Evolutionary conservation across 2,888 invertebrate species (phyloP).

Genomic region (Calameuta pallipes): DNA sequence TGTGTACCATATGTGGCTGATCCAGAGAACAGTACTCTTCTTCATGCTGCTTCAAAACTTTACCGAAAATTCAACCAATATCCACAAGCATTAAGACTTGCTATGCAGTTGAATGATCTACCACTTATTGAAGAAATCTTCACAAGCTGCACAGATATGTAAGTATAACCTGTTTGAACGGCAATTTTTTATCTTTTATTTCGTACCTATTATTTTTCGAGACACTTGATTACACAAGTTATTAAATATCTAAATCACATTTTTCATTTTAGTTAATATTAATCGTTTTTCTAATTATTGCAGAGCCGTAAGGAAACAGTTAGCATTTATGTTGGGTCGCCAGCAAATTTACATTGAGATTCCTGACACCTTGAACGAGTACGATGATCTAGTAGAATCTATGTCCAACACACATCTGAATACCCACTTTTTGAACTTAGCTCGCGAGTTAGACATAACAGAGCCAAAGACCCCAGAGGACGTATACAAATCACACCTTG

Average conservation of each 20-base stretch:
- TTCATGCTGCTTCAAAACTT: slow-evolving; percentile 85
- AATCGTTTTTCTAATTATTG: slow-evolving; percentile 40
- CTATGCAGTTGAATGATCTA: slow-evolving; percentile 89
- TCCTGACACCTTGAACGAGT: slow-evolving; percentile 72
- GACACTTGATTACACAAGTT: neutral
- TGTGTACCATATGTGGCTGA: slow-evolving; percentile 97
- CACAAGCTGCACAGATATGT: slow-evolving; percentile 84
- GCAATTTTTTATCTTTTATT: neutral
- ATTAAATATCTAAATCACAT: neutral
- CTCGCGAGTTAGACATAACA: slow-evolving; percentile 97
- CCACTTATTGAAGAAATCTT: slow-evolving; percentile 87
- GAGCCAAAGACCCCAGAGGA: slow-evolving; percentile 99
- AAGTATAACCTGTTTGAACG: slow-evolving; percentile 62
- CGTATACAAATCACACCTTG: slow-evolving; percentile 97
- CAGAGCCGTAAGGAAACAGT: slow-evolving; percentile 88
- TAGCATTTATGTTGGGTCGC: slow-evolving; percentile 95
- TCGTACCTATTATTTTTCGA: neutral
- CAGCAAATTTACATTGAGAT: slow-evolving; percentile 92
- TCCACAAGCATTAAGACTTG: slow-evolving; percentile 90
- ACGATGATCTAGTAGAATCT: slow-evolving; percentile 86
- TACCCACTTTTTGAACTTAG: slow-evolving; percentile 91
- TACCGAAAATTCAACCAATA: slow-evolving; percentile 89
- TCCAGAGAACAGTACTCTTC: slow-evolving; percentile 87
- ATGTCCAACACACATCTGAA: slow-evolving; percentile 95
- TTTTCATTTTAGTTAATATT: neutral